Evolutionary conservation across 2,113 vertebrate species (phyloP).

Genomic region (Nestor notabilis): DNA sequence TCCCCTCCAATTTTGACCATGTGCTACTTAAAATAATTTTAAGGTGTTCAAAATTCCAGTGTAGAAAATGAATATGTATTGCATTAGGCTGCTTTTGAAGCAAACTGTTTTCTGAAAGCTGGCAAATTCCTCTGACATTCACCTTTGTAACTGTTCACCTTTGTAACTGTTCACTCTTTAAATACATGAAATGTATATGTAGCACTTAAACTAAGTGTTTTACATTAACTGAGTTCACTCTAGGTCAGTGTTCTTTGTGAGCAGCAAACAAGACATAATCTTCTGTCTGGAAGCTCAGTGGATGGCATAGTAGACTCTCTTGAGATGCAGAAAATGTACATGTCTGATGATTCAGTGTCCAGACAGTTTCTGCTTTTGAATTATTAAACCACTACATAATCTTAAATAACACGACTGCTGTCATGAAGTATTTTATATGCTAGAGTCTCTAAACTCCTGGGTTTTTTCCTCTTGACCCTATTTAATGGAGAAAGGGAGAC

Average conservation of each 20-base stretch:
- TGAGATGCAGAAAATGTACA: conserved; percentile 73
- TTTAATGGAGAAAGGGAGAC: background rate
- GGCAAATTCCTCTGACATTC: background rate
- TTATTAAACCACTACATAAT: conserved; percentile 77
- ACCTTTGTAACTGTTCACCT: background rate
- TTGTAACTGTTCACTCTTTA: conserved; percentile 16
- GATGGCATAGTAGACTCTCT: conserved; percentile 68
- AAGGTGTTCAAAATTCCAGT: background rate
- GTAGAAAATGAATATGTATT: background rate
- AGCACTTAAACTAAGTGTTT: conserved; percentile 40
- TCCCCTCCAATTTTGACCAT: background rate
- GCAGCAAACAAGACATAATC: conserved; percentile 72
- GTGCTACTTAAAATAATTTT: background rate
- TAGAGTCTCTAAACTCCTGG: background rate
- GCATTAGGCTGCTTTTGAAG: background rate
- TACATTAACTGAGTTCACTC: conserved; percentile 66
- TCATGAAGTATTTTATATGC: conserved; percentile 59
- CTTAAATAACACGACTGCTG: conserved; percentile 70
- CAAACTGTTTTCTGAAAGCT: background rate
- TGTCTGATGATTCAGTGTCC: conserved; percentile 78
- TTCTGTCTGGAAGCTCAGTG: conserved; percentile 65
- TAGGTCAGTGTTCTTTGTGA: conserved; percentile 69
- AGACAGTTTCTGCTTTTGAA: conserved; percentile 76
- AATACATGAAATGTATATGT: conserved; percentile 36
- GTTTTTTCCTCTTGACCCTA: background rate